These are phyloP conservation scores for Cephus sareptanus DNA, from an alignment of 2,888 invertebrate species.

Conservation along the genomic window DNA sequence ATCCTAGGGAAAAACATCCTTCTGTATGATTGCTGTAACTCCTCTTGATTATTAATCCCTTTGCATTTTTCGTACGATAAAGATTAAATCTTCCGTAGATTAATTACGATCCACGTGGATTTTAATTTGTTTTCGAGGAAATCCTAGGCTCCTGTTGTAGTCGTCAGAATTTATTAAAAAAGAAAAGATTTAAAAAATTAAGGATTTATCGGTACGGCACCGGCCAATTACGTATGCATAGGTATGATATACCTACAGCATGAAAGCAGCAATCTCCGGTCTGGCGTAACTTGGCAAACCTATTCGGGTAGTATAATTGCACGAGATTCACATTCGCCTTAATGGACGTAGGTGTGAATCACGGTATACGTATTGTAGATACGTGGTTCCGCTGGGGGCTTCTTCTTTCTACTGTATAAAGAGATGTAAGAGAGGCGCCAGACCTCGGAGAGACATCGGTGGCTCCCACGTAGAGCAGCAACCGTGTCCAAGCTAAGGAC, in stretches of 20 bases:
- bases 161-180: neutral
- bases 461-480: constrained; percentile 52
- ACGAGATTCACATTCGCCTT: neutral
- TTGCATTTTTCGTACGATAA: neutral
- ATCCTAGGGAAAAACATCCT: neutral
- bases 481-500: constrained; percentile 42
- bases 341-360: constrained; percentile 4
- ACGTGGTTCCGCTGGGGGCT: neutral
- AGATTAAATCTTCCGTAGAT: neutral
- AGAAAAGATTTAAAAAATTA: neutral
- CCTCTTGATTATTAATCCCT: neutral
- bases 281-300: neutral
- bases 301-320: neutral
- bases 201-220: neutral
- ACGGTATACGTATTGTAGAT: neutral
- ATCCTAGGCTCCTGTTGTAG: neutral
- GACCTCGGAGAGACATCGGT: constrained; percentile 34
- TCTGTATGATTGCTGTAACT: neutral
- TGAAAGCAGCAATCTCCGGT: neutral
- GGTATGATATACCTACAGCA: neutral
- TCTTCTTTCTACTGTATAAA: neutral
- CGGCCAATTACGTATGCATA: neutral
- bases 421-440: constrained; percentile 31
- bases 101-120: too few relatives aligned
- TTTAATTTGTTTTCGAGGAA: too few relatives aligned